Percentiles rank a stretch among this genome's conserved stretches.
phyloP scores from a whole-genome alignment of 2,113 vertebrate genomes.

The Scophthalmus maximus region DNA sequence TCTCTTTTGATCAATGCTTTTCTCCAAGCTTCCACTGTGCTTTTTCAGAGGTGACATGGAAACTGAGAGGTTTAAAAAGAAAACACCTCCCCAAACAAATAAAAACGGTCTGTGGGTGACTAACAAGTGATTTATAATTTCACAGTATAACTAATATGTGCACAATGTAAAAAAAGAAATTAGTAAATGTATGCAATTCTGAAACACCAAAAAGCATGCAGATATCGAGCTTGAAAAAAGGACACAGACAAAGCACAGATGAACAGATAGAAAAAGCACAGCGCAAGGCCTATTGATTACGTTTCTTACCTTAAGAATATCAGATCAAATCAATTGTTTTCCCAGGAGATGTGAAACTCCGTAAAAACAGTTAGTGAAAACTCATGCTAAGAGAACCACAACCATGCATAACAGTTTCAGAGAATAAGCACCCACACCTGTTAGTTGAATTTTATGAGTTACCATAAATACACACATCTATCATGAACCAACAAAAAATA shows the following conservation, averaged over 20 bases:
- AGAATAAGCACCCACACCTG: slow-evolving; percentile 67
- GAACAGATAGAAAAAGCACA: slow-evolving; percentile 81
- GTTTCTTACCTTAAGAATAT: slow-evolving; percentile 65
- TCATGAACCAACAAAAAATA: slow-evolving; percentile 7
- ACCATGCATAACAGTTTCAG: slow-evolving; percentile 70
- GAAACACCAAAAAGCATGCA: slow-evolving; percentile 65
- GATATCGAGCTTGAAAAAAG: slow-evolving; percentile 42
- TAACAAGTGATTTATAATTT: background rate
- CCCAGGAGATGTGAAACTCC: slow-evolving; percentile 97
- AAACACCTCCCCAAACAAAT: slow-evolving; percentile 12
- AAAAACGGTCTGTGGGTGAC: background rate
- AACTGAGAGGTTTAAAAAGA: background rate
- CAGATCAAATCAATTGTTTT: slow-evolving; percentile 68
- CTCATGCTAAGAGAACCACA: slow-evolving; percentile 83
- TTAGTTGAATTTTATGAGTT: slow-evolving; percentile 61
- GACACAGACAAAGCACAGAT: slow-evolving; percentile 36
- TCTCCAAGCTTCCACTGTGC: slow-evolving; percentile 81
- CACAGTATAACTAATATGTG: background rate
- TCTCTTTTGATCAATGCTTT: slow-evolving; percentile 8
- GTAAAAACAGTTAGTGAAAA: slow-evolving; percentile 85
- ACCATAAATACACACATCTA: slow-evolving; percentile 13
- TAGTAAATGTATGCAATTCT: slow-evolving; percentile 70
- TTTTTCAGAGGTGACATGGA: slow-evolving; percentile 75
- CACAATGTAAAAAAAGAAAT: slow-evolving; percentile 20
- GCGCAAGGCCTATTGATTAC: slow-evolving; percentile 66